A percentile compares a stretch with the other conserved stretches of the same genome.
Conservation (phyloP, 2,888 invertebrate species). For the Chloromyia formosa region DNA sequence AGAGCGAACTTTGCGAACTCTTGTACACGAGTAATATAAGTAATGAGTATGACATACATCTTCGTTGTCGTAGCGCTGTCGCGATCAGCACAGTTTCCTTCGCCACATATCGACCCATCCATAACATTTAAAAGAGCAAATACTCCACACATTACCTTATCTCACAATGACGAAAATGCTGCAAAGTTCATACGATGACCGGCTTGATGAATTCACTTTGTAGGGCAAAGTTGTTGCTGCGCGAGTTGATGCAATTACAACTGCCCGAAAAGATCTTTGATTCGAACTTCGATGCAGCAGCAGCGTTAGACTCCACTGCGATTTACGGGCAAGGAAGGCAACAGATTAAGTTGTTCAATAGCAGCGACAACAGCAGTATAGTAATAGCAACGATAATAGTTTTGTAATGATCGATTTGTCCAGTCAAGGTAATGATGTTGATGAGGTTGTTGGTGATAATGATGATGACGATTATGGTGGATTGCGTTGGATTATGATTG, state of each 20-base stretch:
- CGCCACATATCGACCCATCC: no score
- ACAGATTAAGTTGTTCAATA: slow-evolving; percentile 20
- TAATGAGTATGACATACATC: slow-evolving; percentile 41
- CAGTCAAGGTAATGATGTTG: slow-evolving; percentile 32
- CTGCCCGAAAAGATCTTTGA: slow-evolving; percentile 19
- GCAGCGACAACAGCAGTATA: no score
- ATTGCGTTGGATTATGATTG: not conserved
- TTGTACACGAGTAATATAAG: slow-evolving; percentile 6
- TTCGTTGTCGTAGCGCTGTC: not conserved
- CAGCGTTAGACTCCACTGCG: not conserved
- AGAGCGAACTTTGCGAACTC: not conserved
- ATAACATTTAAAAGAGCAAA: slow-evolving; percentile 20
- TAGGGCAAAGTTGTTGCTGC: not conserved
- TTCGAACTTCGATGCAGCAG: not conserved
- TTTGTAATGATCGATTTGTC: slow-evolving; percentile 28
- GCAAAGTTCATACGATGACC: slow-evolving; percentile 38
- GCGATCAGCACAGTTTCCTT: not conserved
- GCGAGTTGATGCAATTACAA: slow-evolving; percentile 18
- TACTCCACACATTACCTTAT: not conserved
- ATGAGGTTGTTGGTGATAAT: slow-evolving; percentile 4
- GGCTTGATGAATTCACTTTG: not conserved
- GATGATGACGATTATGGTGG: slow-evolving; percentile 12
- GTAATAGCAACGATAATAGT: not conserved
- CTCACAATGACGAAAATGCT: not conserved
- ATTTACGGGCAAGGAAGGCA: not conserved